A percentile compares a stretch with the other conserved stretches of the same genome.
phyloP scores from a whole-genome alignment of 2,888 invertebrate species.

The Scaptodrosophila latifasciaeformis region DNA sequence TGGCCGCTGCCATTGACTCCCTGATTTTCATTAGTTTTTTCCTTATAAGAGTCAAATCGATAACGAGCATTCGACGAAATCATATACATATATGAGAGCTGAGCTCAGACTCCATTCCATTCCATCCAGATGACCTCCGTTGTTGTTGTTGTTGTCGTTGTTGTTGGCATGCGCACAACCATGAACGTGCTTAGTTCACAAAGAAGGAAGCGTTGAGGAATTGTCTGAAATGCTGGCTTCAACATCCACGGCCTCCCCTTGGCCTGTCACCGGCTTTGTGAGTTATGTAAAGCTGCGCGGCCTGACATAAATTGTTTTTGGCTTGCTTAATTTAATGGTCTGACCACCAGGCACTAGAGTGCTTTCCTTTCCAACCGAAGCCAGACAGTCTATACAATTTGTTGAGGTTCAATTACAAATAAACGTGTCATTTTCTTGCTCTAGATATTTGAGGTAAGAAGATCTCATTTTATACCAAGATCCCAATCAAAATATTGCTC shows the following conservation, averaged over 20 bases:
- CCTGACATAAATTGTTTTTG: conserved; percentile 64
- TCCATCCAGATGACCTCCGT: conserved; percentile 4
- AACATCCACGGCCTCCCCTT: background rate
- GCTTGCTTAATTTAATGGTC: conserved; percentile 35
- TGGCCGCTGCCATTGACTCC: background rate
- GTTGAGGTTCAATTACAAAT: too few relatives aligned
- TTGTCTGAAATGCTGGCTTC: background rate
- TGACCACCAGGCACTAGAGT: conserved; percentile 30
- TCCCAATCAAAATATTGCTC: too few relatives aligned
- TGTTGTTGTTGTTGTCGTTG: background rate
- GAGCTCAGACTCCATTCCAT: background rate
- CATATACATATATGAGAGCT: conserved; percentile 66
- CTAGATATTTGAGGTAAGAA: too few relatives aligned
- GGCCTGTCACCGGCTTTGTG: conserved; percentile 48
- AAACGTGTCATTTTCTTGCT: too few relatives aligned
- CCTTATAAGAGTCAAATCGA: conserved; percentile 69
- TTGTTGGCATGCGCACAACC: conserved; percentile 56
- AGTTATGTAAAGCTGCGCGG: conserved; percentile 64
- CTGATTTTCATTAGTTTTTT: conserved; percentile 70
- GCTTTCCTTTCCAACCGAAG: too few relatives aligned
- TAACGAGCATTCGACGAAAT: conserved; percentile 68
- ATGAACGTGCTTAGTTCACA: conserved; percentile 55
- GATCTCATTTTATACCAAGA: too few relatives aligned
- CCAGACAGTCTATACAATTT: too few relatives aligned
- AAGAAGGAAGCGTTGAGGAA: conserved; percentile 27